A percentile compares a stretch with the other conserved stretches of the same genome.
These are phyloP conservation scores for Sarotherodon lohbergeri DNA, from an alignment of 2,113 vertebrate genomes.

Conservation along the genomic window DNA sequence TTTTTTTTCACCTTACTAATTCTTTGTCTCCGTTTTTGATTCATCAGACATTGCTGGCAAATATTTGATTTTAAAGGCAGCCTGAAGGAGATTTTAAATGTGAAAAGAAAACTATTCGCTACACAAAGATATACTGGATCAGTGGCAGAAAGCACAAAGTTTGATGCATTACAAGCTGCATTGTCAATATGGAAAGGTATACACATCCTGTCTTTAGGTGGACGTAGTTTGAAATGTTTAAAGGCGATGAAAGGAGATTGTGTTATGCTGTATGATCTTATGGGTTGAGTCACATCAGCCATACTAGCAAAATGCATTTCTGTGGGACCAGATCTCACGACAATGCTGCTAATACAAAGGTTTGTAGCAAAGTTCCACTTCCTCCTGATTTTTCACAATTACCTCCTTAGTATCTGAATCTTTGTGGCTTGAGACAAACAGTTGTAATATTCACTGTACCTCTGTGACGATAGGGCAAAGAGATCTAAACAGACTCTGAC, in stretches of 20 bases:
- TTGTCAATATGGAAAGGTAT: not conserved
- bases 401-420: not conserved
- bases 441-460: not conserved
- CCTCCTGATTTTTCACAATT: not conserved
- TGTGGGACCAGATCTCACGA: not conserved
- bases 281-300: not conserved
- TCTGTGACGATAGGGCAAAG: not conserved
- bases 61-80: not conserved
- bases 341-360: not conserved
- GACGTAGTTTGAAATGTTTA: not conserved
- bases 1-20: not conserved
- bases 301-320: not conserved
- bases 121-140: not conserved
- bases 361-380: not conserved
- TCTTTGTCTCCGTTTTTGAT: constrained; percentile 11
- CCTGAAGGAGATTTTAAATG: not conserved
- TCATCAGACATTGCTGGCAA: not conserved
- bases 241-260: not conserved
- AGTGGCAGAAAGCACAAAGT: not conserved
- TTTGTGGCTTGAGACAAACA: not conserved
- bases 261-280: not conserved
- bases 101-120: not conserved
- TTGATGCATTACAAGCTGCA: not conserved
- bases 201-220: not conserved
- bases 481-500: not conserved